Conservation (phyloP, 2,888 invertebrate species). For the Byasa hedistus region DNA sequence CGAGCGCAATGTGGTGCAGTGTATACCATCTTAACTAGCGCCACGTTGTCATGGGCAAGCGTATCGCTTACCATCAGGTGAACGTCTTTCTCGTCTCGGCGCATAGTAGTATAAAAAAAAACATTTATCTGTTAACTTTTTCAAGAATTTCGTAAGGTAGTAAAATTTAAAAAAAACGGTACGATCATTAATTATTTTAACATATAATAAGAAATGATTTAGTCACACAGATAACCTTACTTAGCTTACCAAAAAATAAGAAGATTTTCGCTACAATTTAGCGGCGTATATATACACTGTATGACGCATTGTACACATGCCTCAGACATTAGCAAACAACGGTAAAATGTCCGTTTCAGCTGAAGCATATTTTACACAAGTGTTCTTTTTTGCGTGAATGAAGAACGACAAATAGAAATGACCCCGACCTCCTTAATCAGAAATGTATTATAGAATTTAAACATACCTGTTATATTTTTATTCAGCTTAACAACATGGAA, state of each 20-base stretch:
- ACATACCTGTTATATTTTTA: too few relatives aligned
- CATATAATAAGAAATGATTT: neutral
- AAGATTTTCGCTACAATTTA: neutral
- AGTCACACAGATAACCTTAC: neutral
- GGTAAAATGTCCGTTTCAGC: slow-evolving; percentile 67
- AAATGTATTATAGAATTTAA: neutral
- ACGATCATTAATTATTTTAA: too few relatives aligned
- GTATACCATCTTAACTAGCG: too few relatives aligned
- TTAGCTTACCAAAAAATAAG: neutral
- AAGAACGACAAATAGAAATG: slow-evolving; percentile 34
- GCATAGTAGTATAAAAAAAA: too few relatives aligned
- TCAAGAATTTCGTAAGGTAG: too few relatives aligned
- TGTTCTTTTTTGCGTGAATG: slow-evolving; percentile 55
- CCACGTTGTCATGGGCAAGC: too few relatives aligned
- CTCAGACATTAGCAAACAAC: slow-evolving; percentile 59
- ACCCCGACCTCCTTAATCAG: slow-evolving; percentile 19
- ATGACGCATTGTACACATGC: slow-evolving; percentile 53
- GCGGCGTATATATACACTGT: slow-evolving; percentile 28
- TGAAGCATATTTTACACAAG: slow-evolving; percentile 50
- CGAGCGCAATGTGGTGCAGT: too few relatives aligned
- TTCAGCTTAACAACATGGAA: too few relatives aligned
- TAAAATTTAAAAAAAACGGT: too few relatives aligned
- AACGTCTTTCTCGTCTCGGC: too few relatives aligned
- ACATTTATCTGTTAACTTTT: too few relatives aligned
- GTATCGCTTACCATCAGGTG: too few relatives aligned